phyloP scores from a whole-genome alignment of 1,140 invertebrate genomes.

The Scaptomyza graminum region DNA sequence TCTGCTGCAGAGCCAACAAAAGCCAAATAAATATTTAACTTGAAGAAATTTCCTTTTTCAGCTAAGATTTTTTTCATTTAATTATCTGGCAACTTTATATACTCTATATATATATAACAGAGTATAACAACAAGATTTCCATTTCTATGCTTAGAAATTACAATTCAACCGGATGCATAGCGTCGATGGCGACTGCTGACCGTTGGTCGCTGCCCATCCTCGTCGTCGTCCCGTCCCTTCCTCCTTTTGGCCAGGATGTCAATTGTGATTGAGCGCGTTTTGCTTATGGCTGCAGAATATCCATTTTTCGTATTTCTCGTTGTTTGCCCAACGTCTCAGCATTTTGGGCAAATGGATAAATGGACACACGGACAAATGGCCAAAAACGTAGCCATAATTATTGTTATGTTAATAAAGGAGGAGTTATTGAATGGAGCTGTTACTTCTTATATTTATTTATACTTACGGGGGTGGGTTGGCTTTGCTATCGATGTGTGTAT shows the following conservation, averaged over 20 bases:
- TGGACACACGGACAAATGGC: conserved; percentile 39
- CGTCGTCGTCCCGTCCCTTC: too few species aligned
- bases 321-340: conserved; percentile 65
- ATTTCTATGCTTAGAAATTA: conserved; percentile 48
- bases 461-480: conserved; percentile 59
- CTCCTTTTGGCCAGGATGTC: conserved; percentile 51
- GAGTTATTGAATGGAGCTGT: conserved; percentile 8
- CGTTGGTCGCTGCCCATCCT: conserved; percentile 12
- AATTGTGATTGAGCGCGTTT: conserved; percentile 56
- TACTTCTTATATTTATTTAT: conserved; percentile 16
- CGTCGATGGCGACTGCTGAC: conserved; percentile 43
- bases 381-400: conserved; percentile 64
- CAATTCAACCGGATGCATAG: conserved; percentile 77
- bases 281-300: conserved; percentile 74
- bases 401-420: conserved; percentile 73
- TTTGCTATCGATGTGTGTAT: not conserved
- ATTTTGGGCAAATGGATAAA: conserved; percentile 37
- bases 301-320: conserved; percentile 23
- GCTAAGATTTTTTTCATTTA: too few species aligned
- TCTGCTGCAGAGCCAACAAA: not conserved
- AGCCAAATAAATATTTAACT: not conserved
- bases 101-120: not conserved
- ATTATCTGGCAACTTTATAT: too few species aligned
- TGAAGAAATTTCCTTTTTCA: not conserved
- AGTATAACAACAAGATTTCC: conserved; percentile 9